Evolutionary conservation across 2,888 invertebrate species (phyloP), one percentile per base, ranked within the genome.

Genomic region (Cyrtodaria siliqua): DNA sequence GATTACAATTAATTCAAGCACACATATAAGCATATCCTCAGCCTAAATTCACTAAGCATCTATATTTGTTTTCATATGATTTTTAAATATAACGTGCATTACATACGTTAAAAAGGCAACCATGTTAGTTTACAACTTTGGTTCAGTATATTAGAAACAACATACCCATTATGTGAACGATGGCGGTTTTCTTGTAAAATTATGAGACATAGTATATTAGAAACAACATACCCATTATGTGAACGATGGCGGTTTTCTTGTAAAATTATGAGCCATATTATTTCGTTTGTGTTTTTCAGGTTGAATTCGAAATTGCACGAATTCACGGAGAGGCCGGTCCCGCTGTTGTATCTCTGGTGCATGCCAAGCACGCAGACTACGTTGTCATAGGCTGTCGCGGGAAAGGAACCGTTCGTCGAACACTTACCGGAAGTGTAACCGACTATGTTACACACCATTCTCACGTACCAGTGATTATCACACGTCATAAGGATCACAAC

Each of bases 381-480:
- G 71, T 79, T 26, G 71, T 79, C 4, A 68, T 79, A 8, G 79
- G 79, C n/a, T 71, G 74, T 50, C 74, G 79, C 8, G 79, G 79
- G 2, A 79, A 79, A 50, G 68, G 79, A 18, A 52, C 68, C 0
- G 56, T 79, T 18, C 49, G 79, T 12, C 66, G 71, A 12, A 79
- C 79, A 23, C 64, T 79, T 16, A 79, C 79, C 55, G 79, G 79
- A 60, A 79, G 79, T 68, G 74, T 79, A 9, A 74, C 79, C 23
- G 79, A 79, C 29, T 79, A 71, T 53, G 62, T 79, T 16, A 53
- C 61, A 6, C 79, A 79, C 29, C 79, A 79, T 38, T 27, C 74
- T 2, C 26, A 59, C 20, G 47, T 79, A 16, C 79, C 79, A 2
- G 79, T 79, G 14, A 67, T 79, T 20, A 63, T 75, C 2, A 61